phyloP scores from a whole-genome alignment of 2,113 vertebrate genomes.

The Chloropsis hardwickii region DNA sequence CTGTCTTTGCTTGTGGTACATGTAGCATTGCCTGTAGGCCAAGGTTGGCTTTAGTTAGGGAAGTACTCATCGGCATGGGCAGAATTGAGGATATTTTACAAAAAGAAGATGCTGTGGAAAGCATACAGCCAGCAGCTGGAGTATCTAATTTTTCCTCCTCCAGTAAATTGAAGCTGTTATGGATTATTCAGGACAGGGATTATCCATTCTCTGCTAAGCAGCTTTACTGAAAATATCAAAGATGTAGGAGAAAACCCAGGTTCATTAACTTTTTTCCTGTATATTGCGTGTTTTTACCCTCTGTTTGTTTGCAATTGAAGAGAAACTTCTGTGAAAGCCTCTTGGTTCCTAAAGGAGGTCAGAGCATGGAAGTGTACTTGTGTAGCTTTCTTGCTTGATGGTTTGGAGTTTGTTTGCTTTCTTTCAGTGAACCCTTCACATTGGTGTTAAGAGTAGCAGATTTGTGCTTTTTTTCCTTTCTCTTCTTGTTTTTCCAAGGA shows the following conservation, averaged over 20 bases:
- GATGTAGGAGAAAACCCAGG: conserved; percentile 1
- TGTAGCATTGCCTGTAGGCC: background rate
- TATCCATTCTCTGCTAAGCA: conserved; percentile 51
- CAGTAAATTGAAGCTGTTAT: background rate
- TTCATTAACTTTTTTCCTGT: background rate
- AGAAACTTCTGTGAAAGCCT: background rate
- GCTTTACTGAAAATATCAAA: conserved; percentile 58
- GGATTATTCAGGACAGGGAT: conserved; percentile 58
- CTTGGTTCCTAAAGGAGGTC: background rate
- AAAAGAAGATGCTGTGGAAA: background rate
- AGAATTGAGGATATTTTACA: background rate
- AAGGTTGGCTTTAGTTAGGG: background rate
- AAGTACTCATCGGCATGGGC: background rate
- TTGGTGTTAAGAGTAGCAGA: background rate
- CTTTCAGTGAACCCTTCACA: background rate
- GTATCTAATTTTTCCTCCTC: background rate
- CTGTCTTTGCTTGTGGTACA: background rate
- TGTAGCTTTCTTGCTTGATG: background rate
- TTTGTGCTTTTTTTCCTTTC: background rate
- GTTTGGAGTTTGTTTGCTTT: background rate
- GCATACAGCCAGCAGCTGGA: background rate
- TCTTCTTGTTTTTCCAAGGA: background rate
- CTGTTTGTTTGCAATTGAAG: background rate
- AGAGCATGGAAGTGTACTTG: background rate
- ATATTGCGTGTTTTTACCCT: background rate